Conservation (phyloP, 1,140 invertebrate genomes). For the Heliconius congener region DNA sequence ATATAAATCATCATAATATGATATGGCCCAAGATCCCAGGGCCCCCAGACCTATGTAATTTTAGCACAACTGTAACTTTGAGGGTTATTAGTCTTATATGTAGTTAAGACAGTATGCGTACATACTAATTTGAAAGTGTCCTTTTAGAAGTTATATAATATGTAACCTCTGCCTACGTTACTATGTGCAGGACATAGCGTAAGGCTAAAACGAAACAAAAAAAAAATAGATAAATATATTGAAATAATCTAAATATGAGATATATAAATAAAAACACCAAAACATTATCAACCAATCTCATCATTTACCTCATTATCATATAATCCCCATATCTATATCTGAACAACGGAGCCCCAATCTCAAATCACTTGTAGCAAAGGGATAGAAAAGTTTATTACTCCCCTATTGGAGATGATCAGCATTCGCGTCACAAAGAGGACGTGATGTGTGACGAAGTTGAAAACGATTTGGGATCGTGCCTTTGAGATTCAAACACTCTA, state of each 20-base stretch:
- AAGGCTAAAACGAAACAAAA: too few relatives aligned
- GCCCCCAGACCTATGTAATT: too few relatives aligned
- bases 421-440: slow-evolving; percentile 22
- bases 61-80: too few relatives aligned
- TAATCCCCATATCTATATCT: neutral
- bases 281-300: neutral
- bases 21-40: too few relatives aligned
- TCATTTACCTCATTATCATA: neutral
- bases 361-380: neutral
- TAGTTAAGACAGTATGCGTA: too few relatives aligned
- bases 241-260: too few relatives aligned
- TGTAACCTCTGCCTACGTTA: neutral
- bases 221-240: too few relatives aligned
- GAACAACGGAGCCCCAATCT: neutral
- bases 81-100: too few relatives aligned
- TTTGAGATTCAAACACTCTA: slow-evolving; percentile 30
- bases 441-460: slow-evolving; percentile 27
- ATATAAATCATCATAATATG: too few relatives aligned
- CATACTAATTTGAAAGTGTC: too few relatives aligned
- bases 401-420: slow-evolving; percentile 3
- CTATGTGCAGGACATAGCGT: too few relatives aligned
- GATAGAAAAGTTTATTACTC: slow-evolving; percentile 10
- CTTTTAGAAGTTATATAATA: too few relatives aligned
- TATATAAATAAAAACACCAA: neutral
- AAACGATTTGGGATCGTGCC: slow-evolving; percentile 25